Conservation (phyloP, 2,888 invertebrate genomes). For the Athalia rosae region DNA sequence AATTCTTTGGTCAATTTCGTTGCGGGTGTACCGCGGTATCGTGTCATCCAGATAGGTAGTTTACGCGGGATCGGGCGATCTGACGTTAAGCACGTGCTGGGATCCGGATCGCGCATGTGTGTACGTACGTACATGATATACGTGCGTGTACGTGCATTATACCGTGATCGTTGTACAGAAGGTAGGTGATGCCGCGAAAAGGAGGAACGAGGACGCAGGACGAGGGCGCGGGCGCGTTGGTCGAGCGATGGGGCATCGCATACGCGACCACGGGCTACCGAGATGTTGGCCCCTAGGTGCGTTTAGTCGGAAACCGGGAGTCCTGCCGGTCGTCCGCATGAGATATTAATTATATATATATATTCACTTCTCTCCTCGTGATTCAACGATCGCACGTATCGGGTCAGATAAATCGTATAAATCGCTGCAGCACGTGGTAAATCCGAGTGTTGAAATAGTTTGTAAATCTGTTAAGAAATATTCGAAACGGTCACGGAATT, state of each 20-base stretch:
- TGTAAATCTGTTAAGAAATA: background rate
- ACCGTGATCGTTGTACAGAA: background rate
- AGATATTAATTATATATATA: too few species aligned
- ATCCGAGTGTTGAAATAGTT: background rate
- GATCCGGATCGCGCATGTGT: background rate
- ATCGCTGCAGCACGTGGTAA: background rate
- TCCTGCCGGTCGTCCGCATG: constrained; percentile 20
- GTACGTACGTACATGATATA: background rate
- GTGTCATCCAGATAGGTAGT: too few species aligned
- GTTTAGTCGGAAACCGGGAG: constrained; percentile 37
- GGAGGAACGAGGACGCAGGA: background rate
- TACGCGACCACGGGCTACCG: background rate
- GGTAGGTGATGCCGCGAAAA: background rate
- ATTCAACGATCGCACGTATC: too few species aligned
- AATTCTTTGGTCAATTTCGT: background rate
- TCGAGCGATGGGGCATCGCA: constrained; percentile 16
- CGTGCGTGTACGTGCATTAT: background rate
- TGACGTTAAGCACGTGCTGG: too few species aligned
- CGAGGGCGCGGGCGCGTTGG: constrained; percentile 37
- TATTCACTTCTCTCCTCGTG: too few species aligned
- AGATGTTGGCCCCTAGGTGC: constrained; percentile 19
- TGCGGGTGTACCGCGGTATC: background rate
- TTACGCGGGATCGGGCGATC: too few species aligned
- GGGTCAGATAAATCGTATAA: too few species aligned
- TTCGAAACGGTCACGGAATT: background rate